Evolutionary conservation across 2,888 invertebrate genomes (phyloP), one percentile per base, ranked within the genome.

Genomic region (Octodonta nipae): DNA sequence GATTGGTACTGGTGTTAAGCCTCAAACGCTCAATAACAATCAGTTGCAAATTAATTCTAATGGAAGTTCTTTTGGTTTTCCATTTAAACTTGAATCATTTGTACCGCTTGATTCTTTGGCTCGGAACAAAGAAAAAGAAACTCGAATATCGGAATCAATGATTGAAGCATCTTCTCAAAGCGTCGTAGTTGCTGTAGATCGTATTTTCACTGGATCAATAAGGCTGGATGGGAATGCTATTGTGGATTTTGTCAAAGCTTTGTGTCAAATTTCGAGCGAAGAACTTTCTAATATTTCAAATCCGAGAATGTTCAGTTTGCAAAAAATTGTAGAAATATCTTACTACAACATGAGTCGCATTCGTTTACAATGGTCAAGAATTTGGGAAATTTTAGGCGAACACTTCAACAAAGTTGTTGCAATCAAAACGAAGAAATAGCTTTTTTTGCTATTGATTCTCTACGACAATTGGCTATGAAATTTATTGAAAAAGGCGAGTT

Each of bases 281-380:
- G 98, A 99, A 62, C 63, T 99, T 28, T 77, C 86, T 20, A 81
- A 86, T 58, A 72, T 78, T 0, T 66, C 69, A 3, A 89, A 92
- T 55, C 96, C 96, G 0, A 72, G 98, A 42, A 98, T 98, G 92
- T 99, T 95, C 61, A 92, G 93, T 16, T 66, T 99, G 24, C 95
- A 95, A 55, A 99, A 99, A 64, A 88, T 98, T 39, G 96, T 98
- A 0, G 95, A 96, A 66, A 98, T 98, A 51, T 95, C 95, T 0
- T 98, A 98, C 63, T 99, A 99, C 66, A 99, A 99, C 61, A 99
- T 99, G 98, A 93, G 92, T 2, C 78, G 98, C 47, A 98, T 99
- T 55, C 79, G 98, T 56, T 66, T 98, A 49, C 95, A 96, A 60
- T 98, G 96, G 98, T 95, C 95, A 4, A 74, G 93, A 42, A 98